Base-by-base conservation (phyloP, 2,797 vertebrate genomes). In the Myiotriccus ornatus region DNA sequence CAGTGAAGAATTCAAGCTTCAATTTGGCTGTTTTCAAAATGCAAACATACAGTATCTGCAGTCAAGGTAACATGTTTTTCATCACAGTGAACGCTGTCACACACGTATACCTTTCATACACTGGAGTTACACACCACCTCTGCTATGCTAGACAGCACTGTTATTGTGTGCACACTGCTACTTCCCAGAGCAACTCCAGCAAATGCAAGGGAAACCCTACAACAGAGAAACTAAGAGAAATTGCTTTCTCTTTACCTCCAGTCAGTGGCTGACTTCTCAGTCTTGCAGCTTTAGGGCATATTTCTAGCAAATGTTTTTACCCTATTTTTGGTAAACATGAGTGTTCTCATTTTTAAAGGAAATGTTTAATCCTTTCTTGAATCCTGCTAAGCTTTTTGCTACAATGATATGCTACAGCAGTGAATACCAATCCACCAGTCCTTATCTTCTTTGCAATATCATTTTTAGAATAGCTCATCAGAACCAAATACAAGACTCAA, bases 321-420 rank as follows among this genome's bases (percentile, higher is more conserved):
- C 22, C 43, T 71, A 15, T 60, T 90, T 91, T 82, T 93, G 64
- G 34, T 87, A 94, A 95, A 87, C 59, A 56, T 3, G 34, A 49
- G 39, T 59, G 64, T 67, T 94, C 84, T 95, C 21, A 71, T 95
- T 93, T 86, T 84, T 74, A 91, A 75, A 90, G 59, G 75, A 94
- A 95, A 90, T 1, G 2, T 56, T 76, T 91, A 96, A 96, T 95
- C 95, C 87, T 50, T 70, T 77, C 57, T 47, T 56, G 85, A 94
- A 91, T 90, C 76, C 92, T 80, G 67, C 53, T 89, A 88, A 96
- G 87, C 74, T 90, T 93, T 94, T 82, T 80, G 76, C 62, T 82
- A 71, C 49, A 55, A 30, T 47, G 79, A 75, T 78, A 78, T 46
- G 53, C 57, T 73, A n/a, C 73, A 89, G 80, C 84, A 91, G 18